phyloP scores from a whole-genome alignment of 1,140 invertebrate species.

The Lamellibrachia luymesi region DNA sequence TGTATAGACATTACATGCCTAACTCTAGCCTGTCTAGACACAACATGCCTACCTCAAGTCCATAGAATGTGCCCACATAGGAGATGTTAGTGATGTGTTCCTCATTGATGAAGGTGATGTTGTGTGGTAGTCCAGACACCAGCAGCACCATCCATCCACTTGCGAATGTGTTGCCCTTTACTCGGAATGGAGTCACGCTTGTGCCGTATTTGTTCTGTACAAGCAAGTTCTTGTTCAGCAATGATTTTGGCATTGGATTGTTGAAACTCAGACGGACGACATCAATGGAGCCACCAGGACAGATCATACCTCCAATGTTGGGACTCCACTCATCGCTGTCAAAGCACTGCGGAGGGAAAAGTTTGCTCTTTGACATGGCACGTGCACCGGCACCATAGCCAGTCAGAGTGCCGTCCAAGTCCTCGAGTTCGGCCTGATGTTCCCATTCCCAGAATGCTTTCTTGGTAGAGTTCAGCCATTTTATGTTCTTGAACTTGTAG shows the following conservation, averaged over 20 bases:
- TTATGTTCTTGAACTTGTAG: conserved; percentile 14
- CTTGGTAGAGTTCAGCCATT: neutral
- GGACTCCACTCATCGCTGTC: neutral
- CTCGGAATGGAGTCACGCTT: neutral
- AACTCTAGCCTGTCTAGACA: neutral
- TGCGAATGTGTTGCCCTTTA: neutral
- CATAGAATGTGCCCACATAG: conserved; percentile 16
- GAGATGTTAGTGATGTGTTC: conserved; percentile 22
- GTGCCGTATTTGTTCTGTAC: conserved; percentile 12
- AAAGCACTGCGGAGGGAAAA: neutral
- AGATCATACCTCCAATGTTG: neutral
- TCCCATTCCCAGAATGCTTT: conserved; percentile 14
- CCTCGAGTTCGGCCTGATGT: conserved; percentile 9
- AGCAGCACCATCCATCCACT: conserved; percentile 20
- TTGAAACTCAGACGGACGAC: conserved; percentile 6
- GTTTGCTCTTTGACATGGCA: neutral
- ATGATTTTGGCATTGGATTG: neutral
- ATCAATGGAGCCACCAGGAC: conserved; percentile 3
- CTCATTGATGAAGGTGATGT: conserved; percentile 13
- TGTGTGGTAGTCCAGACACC: neutral
- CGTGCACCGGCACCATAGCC: neutral
- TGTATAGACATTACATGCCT: neutral
- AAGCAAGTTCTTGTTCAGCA: conserved; percentile 1
- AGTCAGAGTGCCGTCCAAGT: conserved; percentile 18
- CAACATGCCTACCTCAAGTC: neutral